Conservation (phyloP, 2,797 vertebrate genomes). For the Phaenicophaeus curvirostris region DNA sequence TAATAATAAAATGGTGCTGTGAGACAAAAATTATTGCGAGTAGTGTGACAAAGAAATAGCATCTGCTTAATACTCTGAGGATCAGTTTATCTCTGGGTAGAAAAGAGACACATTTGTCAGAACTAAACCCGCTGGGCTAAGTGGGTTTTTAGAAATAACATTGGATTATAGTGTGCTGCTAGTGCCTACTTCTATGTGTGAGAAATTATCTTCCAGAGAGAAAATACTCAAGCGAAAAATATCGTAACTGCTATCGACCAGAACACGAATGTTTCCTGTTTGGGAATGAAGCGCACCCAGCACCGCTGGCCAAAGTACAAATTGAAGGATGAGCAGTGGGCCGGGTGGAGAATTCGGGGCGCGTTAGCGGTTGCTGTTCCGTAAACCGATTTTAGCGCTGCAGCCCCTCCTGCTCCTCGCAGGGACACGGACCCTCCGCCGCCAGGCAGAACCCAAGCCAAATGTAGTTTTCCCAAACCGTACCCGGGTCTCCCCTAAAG, state of each 20-base stretch:
- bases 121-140: not conserved
- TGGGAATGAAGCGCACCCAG: not conserved
- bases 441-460: not conserved
- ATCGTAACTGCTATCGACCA: not conserved
- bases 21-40: not conserved
- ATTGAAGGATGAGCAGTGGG: not conserved
- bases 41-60: not conserved
- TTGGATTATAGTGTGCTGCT: not conserved
- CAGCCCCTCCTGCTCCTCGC: not conserved
- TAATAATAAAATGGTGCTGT: not conserved
- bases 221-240: not conserved
- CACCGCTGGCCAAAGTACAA: not conserved
- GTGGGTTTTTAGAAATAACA: not conserved
- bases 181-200: not conserved
- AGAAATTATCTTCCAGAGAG: not conserved
- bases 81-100: not conserved
- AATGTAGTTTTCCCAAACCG: not conserved
- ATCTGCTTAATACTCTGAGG: not conserved
- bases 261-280: not conserved
- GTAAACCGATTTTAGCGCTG: conserved; percentile 12
- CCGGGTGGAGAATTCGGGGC: not conserved
- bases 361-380: not conserved
- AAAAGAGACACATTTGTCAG: not conserved
- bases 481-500: not conserved
- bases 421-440: not conserved